Conservation (phyloP, 2,113 vertebrate species). For the Datnioides undecimradiatus region DNA sequence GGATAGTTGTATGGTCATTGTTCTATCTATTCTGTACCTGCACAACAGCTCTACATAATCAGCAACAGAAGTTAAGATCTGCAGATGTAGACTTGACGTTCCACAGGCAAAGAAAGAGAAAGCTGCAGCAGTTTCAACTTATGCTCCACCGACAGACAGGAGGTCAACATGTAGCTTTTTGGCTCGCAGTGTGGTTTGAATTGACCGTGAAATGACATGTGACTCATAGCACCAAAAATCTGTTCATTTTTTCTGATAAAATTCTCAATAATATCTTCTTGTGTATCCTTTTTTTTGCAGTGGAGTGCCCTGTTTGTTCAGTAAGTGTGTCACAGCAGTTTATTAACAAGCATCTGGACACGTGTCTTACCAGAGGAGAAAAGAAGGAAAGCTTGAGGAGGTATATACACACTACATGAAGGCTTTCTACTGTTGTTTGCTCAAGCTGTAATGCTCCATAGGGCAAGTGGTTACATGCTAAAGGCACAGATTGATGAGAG, state of each 20-base stretch:
- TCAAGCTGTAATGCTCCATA: not conserved
- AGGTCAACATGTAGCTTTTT: no score
- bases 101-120: no score
- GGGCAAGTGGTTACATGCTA: not conserved
- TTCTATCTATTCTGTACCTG: no score
- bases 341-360: conserved; percentile 94
- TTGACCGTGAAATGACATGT: not conserved
- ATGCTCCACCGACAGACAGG: no score
- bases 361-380: conserved; percentile 88
- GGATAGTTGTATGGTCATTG: no score
- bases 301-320: conserved; percentile 93
- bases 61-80: no score
- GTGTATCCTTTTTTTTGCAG: conserved; percentile 78
- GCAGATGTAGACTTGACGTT: no score
- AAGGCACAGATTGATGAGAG: not conserved
- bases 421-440: not conserved
- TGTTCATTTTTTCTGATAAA: not conserved
- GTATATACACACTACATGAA: conserved; percentile 73
- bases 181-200: not conserved
- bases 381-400: conserved; percentile 94
- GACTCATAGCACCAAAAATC: not conserved
- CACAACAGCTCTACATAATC: no score
- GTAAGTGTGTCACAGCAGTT: conserved; percentile 86
- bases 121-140: no score
- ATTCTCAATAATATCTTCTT: not conserved